A percentile compares a stretch with the other conserved stretches of the same genome.
Conservation (phyloP, 2,888 invertebrate species). For the Pharmacophagus antenor region DNA sequence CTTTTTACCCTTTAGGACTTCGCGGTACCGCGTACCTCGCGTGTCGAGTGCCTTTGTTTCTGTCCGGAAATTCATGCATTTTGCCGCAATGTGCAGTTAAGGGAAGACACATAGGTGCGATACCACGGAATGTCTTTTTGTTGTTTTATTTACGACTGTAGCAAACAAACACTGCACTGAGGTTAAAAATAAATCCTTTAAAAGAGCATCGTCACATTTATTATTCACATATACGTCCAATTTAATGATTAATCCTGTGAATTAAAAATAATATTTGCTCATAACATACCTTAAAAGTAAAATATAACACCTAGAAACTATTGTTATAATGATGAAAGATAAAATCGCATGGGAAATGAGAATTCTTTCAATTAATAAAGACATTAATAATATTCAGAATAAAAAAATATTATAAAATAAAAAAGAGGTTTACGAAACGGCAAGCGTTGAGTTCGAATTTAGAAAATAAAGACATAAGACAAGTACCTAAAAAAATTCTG, state of each 20-base stretch:
- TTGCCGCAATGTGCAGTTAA: conserved; percentile 65
- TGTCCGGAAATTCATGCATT: conserved; percentile 71
- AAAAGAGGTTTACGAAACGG: too few species aligned
- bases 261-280: too few species aligned
- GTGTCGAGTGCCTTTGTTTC: conserved; percentile 70
- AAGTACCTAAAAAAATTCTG: conserved; percentile 58
- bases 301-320: too few species aligned
- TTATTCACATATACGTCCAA: conserved; percentile 18
- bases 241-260: background rate
- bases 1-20: conserved; percentile 71
- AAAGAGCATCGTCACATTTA: conserved; percentile 27
- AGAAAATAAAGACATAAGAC: conserved; percentile 67
- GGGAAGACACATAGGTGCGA: conserved; percentile 58
- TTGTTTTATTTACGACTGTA: conserved; percentile 49
- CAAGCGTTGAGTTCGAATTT: conserved; percentile 40
- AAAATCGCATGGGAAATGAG: too few species aligned
- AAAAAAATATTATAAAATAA: too few species aligned
- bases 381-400: too few species aligned
- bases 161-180: conserved; percentile 34
- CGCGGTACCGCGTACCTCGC: conserved; percentile 65
- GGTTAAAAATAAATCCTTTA: conserved; percentile 31
- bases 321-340: too few species aligned
- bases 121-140: conserved; percentile 57
- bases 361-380: too few species aligned
- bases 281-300: too few species aligned